Evolutionary conservation across 2,888 invertebrate genomes (phyloP).

Genomic region (Scaptomyza parva): DNA sequence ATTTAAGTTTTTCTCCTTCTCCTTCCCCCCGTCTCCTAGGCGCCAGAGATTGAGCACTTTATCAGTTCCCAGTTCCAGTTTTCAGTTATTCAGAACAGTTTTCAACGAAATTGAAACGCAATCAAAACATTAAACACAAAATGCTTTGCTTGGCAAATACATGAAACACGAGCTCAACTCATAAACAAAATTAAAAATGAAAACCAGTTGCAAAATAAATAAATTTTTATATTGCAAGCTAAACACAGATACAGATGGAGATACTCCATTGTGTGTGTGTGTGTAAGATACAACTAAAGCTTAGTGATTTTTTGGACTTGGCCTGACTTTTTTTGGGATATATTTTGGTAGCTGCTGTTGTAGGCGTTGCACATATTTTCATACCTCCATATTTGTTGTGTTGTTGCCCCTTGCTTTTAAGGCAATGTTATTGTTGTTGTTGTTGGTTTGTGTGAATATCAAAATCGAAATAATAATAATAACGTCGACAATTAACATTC

Average conservation of each 20-base stretch:
- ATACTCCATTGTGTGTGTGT: not conserved
- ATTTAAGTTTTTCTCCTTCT: not conserved
- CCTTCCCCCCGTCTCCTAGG: constrained; percentile 4
- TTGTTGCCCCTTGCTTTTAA: constrained; percentile 34
- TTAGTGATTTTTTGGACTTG: constrained; percentile 19
- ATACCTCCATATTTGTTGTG: constrained; percentile 47
- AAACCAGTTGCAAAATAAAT: constrained; percentile 43
- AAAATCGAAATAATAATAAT: constrained; percentile 16
- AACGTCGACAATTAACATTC: constrained; percentile 69
- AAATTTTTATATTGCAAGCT: constrained; percentile 16
- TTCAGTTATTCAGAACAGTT: constrained; percentile 32
- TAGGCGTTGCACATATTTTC: constrained; percentile 61
- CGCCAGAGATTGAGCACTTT: constrained; percentile 19
- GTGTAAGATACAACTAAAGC: constrained; percentile 1
- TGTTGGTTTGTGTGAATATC: constrained; percentile 15
- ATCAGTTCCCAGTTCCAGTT: constrained; percentile 23
- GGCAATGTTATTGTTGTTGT: constrained; percentile 11
- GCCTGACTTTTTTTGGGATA: constrained; percentile 50
- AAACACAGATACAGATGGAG: not conserved
- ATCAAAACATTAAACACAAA: constrained; percentile 28
- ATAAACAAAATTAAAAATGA: constrained; percentile 16
- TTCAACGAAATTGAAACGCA: constrained; percentile 48
- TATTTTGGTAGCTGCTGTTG: constrained; percentile 41
- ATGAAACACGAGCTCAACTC: constrained; percentile 37
- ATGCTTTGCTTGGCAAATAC: constrained; percentile 40